Evolutionary conservation across 1,140 invertebrate species (phyloP).

Genomic region (Nixonia krombeini): DNA sequence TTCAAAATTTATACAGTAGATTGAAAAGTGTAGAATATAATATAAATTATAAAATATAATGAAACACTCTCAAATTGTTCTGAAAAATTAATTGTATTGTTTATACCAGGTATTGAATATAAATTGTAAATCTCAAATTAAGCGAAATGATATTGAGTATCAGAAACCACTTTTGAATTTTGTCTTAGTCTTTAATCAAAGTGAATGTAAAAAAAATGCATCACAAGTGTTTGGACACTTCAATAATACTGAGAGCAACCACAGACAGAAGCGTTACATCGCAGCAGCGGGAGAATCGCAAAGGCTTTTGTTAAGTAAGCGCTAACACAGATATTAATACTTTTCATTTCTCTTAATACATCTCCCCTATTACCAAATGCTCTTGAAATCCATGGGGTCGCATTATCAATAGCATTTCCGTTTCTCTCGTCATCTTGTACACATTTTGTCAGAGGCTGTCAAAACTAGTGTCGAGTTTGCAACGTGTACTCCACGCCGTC

Average conservation of each 20-base stretch:
- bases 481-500: conserved; percentile 50
- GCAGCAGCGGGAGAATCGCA: conserved; percentile 20
- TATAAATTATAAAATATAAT: too few relatives aligned
- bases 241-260: conserved; percentile 61
- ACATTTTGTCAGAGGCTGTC: conserved; percentile 47
- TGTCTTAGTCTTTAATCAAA: neutral
- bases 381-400: neutral
- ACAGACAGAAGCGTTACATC: conserved; percentile 60
- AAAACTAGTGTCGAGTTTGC: conserved; percentile 53
- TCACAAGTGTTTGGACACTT: conserved; percentile 57
- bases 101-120: neutral
- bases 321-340: conserved; percentile 52
- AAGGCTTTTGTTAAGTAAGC: conserved; percentile 11
- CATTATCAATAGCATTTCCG: conserved; percentile 9
- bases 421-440: conserved; percentile 15
- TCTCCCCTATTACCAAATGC: neutral
- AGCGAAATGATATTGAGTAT: conserved; percentile 3
- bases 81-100: too few relatives aligned
- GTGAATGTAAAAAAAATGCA: conserved; percentile 14
- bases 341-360: conserved; percentile 26
- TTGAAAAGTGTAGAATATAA: too few relatives aligned
- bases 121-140: neutral
- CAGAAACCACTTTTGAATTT: conserved; percentile 15
- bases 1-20: too few relatives aligned
- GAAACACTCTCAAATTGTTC: too few relatives aligned